Evolutionary conservation across 2,888 invertebrate genomes (phyloP), one percentile per base, ranked within the genome.

Genomic region (Metacarcinus magister): DNA sequence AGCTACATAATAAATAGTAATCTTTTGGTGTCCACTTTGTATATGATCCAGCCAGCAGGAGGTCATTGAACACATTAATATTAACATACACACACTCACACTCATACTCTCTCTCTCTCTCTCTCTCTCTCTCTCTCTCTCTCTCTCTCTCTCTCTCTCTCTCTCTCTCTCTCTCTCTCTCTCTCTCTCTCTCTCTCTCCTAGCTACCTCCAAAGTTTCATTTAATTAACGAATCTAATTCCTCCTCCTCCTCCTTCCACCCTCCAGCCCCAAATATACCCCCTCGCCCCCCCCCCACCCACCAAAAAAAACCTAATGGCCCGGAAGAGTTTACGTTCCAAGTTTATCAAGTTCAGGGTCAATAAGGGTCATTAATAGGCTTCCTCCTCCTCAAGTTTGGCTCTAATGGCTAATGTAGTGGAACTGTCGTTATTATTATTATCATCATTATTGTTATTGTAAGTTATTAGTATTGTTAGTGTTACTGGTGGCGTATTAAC

Each of bases 291-390:
- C 82, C 82, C 32, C 82, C 82, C 7, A 8, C 28, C 82, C 32
- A 82, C 82, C 10, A 82, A 82, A 82, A 28, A 82, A 82, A 8
- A 32, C 32, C 32, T 82, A 82, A 82, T 82, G 82, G 82, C 82
- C 82, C 82, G 82, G 82, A 82, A 82, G 82, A 82, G 82, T 82
- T 82, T 82, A 32, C 82, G 82, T 82, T 82, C 82, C 82, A 32
- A 82, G 82, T 82, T 82, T 82, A 82, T 82, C 82, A 82, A 82
- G 82, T 82, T 82, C 82, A 82, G 82, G 82, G 82, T 82, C 82
- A 82, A 82, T 82, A 82, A 82, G 82, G 28, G 82, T 82, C 82
- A 82, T 32, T 82, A 82, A 32, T 82, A 32, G 82, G 82, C 28
- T 82, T 28, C 82, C 82, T 82, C 82, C 32, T 32, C 32, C 32